phyloP scores from a whole-genome alignment of 2,113 vertebrate species.

The Zeus faber region DNA sequence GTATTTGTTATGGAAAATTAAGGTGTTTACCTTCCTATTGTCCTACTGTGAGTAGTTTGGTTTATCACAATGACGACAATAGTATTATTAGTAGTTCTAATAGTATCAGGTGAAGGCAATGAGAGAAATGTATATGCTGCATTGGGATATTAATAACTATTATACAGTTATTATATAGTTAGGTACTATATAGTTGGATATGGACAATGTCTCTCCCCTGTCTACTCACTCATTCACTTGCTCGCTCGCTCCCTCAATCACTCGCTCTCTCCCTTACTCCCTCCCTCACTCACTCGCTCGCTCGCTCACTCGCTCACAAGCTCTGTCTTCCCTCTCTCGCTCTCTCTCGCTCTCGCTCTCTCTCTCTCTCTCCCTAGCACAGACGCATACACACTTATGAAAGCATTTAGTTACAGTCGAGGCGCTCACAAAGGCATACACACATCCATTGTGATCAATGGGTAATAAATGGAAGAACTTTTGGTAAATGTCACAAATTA shows the following conservation, averaged over 20 bases:
- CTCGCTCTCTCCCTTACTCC: not conserved
- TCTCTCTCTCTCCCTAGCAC: not conserved
- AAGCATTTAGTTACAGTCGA: not conserved
- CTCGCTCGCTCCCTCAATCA: not conserved
- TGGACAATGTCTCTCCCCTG: no score
- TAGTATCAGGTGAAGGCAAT: no score
- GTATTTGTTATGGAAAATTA: no score
- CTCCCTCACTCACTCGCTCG: not conserved
- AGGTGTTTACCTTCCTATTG: no score
- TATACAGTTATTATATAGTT: no score
- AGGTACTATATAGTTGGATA: no score
- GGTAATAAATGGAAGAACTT: not conserved
- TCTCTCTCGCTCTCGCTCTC: not conserved
- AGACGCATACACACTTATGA: not conserved
- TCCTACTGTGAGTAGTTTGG: no score
- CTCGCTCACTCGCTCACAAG: not conserved
- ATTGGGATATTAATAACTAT: no score
- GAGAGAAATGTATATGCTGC: no score
- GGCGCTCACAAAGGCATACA: not conserved
- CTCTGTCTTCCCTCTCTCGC: not conserved
- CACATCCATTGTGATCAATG: not conserved
- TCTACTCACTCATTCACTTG: no score
- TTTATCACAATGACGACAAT: no score
- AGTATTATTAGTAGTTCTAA: no score
- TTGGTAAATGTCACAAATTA: not conserved